These are phyloP conservation scores for Cyphomyrmex costatus DNA, from an alignment of 1,140 invertebrate species.

Conservation along the genomic window DNA sequence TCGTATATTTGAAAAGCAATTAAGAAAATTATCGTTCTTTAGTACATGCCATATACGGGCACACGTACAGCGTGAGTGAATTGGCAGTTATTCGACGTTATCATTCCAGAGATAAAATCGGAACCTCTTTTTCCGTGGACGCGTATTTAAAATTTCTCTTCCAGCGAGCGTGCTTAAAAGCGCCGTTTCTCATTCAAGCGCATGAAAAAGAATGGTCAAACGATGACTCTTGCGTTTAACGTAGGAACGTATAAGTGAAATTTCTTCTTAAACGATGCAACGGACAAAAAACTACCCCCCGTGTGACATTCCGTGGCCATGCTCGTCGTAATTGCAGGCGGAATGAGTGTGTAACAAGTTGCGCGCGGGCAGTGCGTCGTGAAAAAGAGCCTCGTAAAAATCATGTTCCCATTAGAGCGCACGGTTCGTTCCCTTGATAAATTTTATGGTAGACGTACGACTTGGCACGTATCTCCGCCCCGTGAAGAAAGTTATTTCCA, in stretches of 20 bases:
- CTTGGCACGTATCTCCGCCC: constrained; percentile 57
- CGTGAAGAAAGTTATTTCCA: constrained; percentile 60
- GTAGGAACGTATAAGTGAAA: constrained; percentile 25
- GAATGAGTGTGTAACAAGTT: constrained; percentile 54
- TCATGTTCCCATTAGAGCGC: constrained; percentile 62
- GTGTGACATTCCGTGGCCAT: constrained; percentile 24
- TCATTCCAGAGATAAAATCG: constrained; percentile 25
- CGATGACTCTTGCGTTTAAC: constrained; percentile 1
- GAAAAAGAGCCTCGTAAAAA: constrained; percentile 64
- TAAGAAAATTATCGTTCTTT: neutral
- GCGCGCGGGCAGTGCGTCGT: constrained; percentile 27
- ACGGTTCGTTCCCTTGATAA: constrained; percentile 55
- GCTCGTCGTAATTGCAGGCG: constrained; percentile 47
- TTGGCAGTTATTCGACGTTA: constrained; percentile 24
- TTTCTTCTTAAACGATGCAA: constrained; percentile 40
- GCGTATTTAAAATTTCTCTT: constrained; percentile 39
- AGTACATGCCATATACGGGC: neutral
- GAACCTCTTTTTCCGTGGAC: neutral
- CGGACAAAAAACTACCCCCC: constrained; percentile 20
- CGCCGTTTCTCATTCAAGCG: neutral
- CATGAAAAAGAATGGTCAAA: neutral
- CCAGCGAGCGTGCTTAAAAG: neutral
- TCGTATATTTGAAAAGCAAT: neutral
- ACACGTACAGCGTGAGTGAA: neutral
- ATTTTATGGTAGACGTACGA: constrained; percentile 59